Conservation (phyloP, 2,113 vertebrate species). For the Corvus moneduloides region DNA sequence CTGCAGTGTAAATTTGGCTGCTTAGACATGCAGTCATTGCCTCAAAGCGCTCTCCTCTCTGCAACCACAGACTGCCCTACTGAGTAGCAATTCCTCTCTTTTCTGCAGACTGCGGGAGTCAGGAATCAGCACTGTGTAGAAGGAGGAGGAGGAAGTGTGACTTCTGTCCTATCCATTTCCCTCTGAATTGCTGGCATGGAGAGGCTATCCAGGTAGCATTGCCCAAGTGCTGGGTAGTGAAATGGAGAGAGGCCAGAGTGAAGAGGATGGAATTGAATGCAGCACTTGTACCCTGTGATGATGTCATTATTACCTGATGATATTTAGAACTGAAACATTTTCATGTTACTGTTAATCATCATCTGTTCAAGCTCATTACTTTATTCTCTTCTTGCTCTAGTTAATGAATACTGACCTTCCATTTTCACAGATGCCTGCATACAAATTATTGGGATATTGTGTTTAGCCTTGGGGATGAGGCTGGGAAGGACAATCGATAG, state of each 20-base stretch:
- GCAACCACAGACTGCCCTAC: neutral
- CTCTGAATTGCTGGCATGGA: neutral
- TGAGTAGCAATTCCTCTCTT: neutral
- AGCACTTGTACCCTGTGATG: neutral
- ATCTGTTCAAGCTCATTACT: neutral
- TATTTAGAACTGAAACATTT: neutral
- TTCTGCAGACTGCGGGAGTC: neutral
- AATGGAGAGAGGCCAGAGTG: neutral
- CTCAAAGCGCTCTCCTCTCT: neutral
- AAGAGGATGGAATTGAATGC: neutral
- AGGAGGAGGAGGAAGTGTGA: neutral
- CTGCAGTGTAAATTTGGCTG: neutral
- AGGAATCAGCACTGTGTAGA: neutral
- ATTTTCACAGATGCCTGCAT: neutral
- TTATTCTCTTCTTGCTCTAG: neutral
- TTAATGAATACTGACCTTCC: neutral
- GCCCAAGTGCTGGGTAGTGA: neutral
- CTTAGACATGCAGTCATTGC: neutral
- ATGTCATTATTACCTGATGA: neutral
- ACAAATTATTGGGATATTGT: neutral
- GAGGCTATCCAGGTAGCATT: neutral
- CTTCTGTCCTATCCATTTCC: neutral
- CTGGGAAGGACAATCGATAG: neutral
- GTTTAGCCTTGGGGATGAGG: neutral
- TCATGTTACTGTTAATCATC: neutral